Evolutionary conservation across 2,113 vertebrate species (phyloP).

Genomic region (Elephantulus edwardii): DNA sequence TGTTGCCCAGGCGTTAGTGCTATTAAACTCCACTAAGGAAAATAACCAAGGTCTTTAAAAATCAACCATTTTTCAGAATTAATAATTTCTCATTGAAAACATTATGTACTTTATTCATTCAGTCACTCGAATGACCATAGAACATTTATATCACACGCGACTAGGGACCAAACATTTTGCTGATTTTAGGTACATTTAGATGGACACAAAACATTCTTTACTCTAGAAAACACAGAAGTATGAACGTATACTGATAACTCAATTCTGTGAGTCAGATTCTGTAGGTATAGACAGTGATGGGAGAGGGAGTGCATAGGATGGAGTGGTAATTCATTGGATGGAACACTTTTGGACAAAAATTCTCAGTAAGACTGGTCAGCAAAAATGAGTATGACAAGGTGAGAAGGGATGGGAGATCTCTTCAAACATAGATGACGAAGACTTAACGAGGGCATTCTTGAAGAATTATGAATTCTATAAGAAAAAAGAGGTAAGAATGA

Average conservation of each 20-base stretch:
- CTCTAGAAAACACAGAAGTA: background rate
- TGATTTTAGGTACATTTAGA: background rate
- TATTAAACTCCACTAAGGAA: conserved; percentile 34
- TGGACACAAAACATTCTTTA: background rate
- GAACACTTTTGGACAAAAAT: background rate
- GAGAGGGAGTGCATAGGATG: background rate
- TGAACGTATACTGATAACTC: background rate
- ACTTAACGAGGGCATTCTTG: background rate
- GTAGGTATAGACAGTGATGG: background rate
- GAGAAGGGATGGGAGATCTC: background rate
- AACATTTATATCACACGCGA: background rate
- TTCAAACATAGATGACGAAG: background rate
- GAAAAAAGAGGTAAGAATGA: background rate
- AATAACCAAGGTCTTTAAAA: conserved; percentile 35
- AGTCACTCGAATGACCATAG: background rate
- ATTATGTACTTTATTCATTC: background rate
- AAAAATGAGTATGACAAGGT: background rate
- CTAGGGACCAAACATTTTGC: background rate
- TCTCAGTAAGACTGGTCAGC: background rate
- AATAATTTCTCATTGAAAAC: background rate
- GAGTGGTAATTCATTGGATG: background rate
- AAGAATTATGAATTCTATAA: conserved; percentile 16
- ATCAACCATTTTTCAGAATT: background rate
- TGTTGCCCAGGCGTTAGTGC: conserved; percentile 20
- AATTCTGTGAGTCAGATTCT: background rate